These are phyloP conservation scores for Nilaparvata lugens DNA, from an alignment of 1,140 invertebrate genomes.

Conservation along the genomic window DNA sequence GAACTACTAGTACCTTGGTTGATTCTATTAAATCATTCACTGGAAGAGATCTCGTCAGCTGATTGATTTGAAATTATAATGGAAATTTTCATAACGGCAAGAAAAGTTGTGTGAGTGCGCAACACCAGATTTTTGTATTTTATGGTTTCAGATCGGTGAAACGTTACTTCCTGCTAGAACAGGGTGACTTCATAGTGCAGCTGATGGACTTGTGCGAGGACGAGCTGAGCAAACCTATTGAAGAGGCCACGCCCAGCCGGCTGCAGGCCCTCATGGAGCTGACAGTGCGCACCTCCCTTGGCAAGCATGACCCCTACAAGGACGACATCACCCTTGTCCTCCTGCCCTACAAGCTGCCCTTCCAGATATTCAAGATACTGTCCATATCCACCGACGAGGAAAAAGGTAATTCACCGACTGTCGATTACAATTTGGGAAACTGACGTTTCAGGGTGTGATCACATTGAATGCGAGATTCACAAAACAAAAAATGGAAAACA, in stretches of 20 bases:
- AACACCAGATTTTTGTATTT: too few species aligned
- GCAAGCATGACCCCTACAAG: constrained; percentile 85
- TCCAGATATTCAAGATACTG: constrained; percentile 85
- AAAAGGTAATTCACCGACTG: too few species aligned
- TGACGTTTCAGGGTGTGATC: too few species aligned
- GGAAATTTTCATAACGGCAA: too few species aligned
- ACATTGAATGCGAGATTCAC: too few species aligned
- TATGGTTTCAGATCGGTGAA: constrained; percentile 64
- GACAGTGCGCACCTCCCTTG: constrained; percentile 74
- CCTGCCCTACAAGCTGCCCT: constrained; percentile 76
- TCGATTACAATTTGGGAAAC: too few species aligned
- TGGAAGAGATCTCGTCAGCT: too few species aligned
- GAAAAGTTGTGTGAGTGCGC: too few species aligned
- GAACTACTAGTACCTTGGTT: too few species aligned
- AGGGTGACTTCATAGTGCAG: constrained; percentile 88
- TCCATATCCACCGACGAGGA: constrained; percentile 70
- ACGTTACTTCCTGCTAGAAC: constrained; percentile 87
- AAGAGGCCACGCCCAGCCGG: constrained; percentile 75
- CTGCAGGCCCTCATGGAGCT: constrained; percentile 78
- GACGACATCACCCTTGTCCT: constrained; percentile 85
- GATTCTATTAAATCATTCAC: too few species aligned
- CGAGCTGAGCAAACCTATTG: constrained; percentile 78
- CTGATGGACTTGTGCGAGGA: constrained; percentile 92
- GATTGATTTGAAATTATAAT: too few species aligned
- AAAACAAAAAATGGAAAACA: too few species aligned